Evolutionary conservation across 1,140 invertebrate genomes (phyloP).

Genomic region (Rhyzopertha dominica): DNA sequence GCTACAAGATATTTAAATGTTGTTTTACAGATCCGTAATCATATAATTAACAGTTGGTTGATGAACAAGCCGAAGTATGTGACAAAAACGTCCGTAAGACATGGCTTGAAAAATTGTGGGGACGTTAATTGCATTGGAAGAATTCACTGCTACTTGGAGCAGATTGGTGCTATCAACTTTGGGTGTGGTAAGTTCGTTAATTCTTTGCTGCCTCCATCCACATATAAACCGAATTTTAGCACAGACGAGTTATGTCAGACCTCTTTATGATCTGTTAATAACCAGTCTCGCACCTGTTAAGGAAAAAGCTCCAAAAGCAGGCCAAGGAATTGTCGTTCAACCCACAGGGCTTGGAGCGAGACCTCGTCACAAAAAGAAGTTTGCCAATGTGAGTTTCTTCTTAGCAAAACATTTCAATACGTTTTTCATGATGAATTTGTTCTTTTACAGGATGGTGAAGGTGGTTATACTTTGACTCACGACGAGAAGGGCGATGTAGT

Average conservation of each 20-base stretch:
- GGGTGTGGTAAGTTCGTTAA: slow-evolving; percentile 56
- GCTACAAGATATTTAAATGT: slow-evolving; percentile 1
- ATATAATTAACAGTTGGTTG: slow-evolving; percentile 56
- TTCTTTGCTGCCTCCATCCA: too few species aligned
- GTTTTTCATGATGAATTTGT: slow-evolving; percentile 1
- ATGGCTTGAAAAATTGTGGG: slow-evolving; percentile 58
- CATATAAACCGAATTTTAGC: slow-evolving; percentile 29
- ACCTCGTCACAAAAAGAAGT: slow-evolving; percentile 37
- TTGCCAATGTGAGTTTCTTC: slow-evolving; percentile 35
- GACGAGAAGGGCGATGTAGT: slow-evolving; percentile 52
- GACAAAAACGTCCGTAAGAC: slow-evolving; percentile 54
- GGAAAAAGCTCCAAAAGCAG: slow-evolving; percentile 7
- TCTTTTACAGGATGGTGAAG: slow-evolving; percentile 50
- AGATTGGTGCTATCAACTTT: slow-evolving; percentile 62
- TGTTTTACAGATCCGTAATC: slow-evolving; percentile 52
- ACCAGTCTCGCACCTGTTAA: too few species aligned
- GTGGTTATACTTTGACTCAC: slow-evolving; percentile 60
- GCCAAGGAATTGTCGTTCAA: slow-evolving; percentile 18
- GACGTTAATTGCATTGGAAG: slow-evolving; percentile 60
- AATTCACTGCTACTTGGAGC: slow-evolving; percentile 59
- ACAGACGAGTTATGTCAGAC: slow-evolving; percentile 43
- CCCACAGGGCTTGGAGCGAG: slow-evolving; percentile 4
- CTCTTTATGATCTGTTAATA: slow-evolving; percentile 36
- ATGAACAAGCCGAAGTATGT: slow-evolving; percentile 54
- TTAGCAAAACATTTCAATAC: slow-evolving; percentile 10